Conservation (phyloP, 1,140 invertebrate species). For the Vollenhovia emeryi region DNA sequence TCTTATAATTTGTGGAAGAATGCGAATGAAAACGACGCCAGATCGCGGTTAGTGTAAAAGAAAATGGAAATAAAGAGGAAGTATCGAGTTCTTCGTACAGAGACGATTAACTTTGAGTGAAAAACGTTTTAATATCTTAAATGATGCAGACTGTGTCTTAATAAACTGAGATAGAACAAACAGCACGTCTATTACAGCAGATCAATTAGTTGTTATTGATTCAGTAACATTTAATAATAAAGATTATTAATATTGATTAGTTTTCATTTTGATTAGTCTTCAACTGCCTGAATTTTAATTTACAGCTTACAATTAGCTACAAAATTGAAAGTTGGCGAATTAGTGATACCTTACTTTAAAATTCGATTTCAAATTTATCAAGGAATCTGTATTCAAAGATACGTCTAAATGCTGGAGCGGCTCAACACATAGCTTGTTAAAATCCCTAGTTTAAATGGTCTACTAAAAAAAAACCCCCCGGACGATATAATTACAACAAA, state of each 20-base stretch:
- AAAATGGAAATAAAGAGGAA: neutral
- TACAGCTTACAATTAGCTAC: neutral
- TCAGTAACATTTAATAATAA: too few relatives aligned
- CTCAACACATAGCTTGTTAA: too few relatives aligned
- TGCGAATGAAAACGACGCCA: neutral
- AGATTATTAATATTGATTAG: neutral
- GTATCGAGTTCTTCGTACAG: neutral
- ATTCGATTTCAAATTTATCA: neutral
- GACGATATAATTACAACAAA: slow-evolving; percentile 3
- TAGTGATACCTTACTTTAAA: neutral
- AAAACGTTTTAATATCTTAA: neutral
- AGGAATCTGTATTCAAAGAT: neutral
- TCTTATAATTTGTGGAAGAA: slow-evolving; percentile 33
- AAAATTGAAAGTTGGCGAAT: neutral
- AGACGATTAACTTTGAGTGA: neutral
- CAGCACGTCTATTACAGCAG: neutral
- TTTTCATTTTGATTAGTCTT: neutral
- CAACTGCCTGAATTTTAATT: neutral
- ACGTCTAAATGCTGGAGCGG: neutral
- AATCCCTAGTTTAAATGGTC: neutral
- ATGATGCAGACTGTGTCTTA: neutral
- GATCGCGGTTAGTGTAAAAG: neutral
- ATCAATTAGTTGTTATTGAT: too few relatives aligned
- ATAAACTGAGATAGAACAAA: neutral
- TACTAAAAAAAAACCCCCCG: neutral